Evolutionary conservation across 1,140 invertebrate species (phyloP), one percentile per base, ranked within the genome.

Genomic region (Rhyacophila brunnea): DNA sequence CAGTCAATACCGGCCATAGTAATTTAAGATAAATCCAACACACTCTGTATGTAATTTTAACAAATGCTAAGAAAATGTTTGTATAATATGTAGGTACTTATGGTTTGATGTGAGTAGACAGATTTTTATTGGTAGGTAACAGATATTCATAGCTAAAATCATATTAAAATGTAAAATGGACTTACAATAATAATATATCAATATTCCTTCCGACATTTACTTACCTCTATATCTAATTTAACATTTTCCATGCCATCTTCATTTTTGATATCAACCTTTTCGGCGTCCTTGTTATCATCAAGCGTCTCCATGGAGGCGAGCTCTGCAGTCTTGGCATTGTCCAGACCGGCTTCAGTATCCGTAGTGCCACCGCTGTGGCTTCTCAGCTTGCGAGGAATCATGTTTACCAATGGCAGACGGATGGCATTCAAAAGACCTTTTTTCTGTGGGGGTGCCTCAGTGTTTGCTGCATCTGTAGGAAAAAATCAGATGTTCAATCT

Each of bases 231-330:
- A 64, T 81, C 82, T 38, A 87, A 68, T 67, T 87, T 84, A 2
- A 89, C 80, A 63, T 80, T 87, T 68, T 87, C 86, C 81, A 88
- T 81, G 1, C 85, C 85, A 66, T 88, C 85, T 68, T 85, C 84
- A 45, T 70, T 73, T 40, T 74, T 71, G 13, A 71, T 69, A 20
- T 81, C 77, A 10, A 80, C 70, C 58, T 74, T 80, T 52, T 73
- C 63, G 1, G 47, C 72, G 62, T 77, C 79, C 44, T 80, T 80
- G 1, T 79, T 73, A 64, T 88, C 85, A 68, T 89, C 87, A 3
- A 90, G 73, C 0, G 88, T 91, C 68, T 90, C 89, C 78, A 88
- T 85, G 1, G 88, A 90, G 0, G 89, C 88, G 46, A 91, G 76
- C 38, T 87, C 85, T 1, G 86, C 87, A 65, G 83, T 83, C 9